These are phyloP conservation scores for Suillia variegata DNA, from an alignment of 2,888 invertebrate species.

Conservation along the genomic window DNA sequence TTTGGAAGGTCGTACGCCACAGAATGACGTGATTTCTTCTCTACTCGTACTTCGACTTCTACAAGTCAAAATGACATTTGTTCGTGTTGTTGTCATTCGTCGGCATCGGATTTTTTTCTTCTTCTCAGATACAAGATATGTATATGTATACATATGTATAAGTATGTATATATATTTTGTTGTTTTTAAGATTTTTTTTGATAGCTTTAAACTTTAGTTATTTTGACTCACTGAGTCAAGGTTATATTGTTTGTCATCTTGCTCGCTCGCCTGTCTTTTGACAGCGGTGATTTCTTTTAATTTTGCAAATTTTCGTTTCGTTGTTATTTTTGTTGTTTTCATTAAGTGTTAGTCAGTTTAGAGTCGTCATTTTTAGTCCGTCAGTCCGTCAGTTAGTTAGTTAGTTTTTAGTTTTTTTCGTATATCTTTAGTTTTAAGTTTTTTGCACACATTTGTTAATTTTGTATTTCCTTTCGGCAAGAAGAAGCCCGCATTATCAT, in stretches of 20 bases:
- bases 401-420: background rate
- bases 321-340: background rate
- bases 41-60: too few species aligned
- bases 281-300: constrained; percentile 12
- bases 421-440: background rate
- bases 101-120: too few species aligned
- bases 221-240: constrained; percentile 20
- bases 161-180: background rate
- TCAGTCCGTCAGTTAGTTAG: too few species aligned
- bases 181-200: background rate
- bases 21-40: too few species aligned
- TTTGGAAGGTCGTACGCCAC: too few species aligned
- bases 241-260: constrained; percentile 19
- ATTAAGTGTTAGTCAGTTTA: background rate
- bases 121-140: too few species aligned
- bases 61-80: too few species aligned
- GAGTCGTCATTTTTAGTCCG: too few species aligned
- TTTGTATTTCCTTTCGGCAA: background rate
- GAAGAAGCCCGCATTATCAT: too few species aligned
- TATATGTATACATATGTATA: background rate
- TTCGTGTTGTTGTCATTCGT: too few species aligned
- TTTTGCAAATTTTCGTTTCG: background rate
- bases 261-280: too few species aligned
- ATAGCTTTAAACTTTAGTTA: background rate
- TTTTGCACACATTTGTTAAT: too few species aligned